A percentile compares a stretch with the other conserved stretches of the same genome.
Evolutionary conservation across 1,140 invertebrate genomes (phyloP).

Genomic region (Magallana gigas): DNA sequence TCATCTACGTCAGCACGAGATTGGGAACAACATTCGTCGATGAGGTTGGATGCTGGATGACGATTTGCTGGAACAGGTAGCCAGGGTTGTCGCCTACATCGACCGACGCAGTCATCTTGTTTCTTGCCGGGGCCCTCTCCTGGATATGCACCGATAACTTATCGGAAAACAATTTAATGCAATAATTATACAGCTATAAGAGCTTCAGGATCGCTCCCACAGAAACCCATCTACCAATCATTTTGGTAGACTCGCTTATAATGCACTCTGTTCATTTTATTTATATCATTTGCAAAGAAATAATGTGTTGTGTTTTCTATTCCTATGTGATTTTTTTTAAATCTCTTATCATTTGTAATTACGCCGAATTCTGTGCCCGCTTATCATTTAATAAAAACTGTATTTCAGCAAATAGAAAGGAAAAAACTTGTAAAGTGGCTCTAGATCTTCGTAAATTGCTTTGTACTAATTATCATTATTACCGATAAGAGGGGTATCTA

Average conservation of each 20-base stretch:
- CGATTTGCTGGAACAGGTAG: slow-evolving; percentile 5
- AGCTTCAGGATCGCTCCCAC: background rate
- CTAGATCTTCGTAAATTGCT: too few species aligned
- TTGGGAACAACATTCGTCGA: background rate
- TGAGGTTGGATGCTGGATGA: background rate
- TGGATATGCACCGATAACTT: slow-evolving; percentile 2
- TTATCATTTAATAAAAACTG: too few species aligned
- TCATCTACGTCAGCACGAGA: background rate
- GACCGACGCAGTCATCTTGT: background rate
- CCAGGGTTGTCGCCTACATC: background rate
- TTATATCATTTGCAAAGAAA: too few species aligned
- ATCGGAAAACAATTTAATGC: background rate
- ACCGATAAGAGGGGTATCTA: too few species aligned
- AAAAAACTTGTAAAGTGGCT: too few species aligned
- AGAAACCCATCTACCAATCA: background rate
- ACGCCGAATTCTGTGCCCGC: too few species aligned
- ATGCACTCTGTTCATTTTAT: background rate
- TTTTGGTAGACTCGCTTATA: background rate
- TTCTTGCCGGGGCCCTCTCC: background rate
- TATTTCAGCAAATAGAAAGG: too few species aligned
- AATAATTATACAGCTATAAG: slow-evolving; percentile 2
- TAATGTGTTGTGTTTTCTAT: too few species aligned
- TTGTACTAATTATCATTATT: too few species aligned
- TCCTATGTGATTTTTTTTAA: too few species aligned
- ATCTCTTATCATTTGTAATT: too few species aligned